Evolutionary conservation across 2,113 vertebrate species (phyloP).

Genomic region (Engraulis encrasicolus): DNA sequence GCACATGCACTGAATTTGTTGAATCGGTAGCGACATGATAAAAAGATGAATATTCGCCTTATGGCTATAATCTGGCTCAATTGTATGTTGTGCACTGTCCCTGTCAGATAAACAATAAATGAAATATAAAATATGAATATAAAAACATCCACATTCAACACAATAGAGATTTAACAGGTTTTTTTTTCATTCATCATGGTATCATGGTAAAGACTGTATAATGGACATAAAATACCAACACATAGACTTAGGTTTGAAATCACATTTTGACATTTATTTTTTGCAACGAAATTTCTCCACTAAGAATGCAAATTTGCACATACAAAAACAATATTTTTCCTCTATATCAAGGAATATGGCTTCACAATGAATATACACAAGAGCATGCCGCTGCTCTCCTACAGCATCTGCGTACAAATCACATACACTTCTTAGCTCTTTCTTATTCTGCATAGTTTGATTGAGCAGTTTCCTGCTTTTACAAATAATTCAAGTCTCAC

Average conservation of each 20-base stretch:
- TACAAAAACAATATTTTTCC: slow-evolving; percentile 35
- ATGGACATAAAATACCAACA: not conserved
- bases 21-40: not conserved
- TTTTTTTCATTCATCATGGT: too few relatives aligned
- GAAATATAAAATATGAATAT: too few relatives aligned
- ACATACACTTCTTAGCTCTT: slow-evolving; percentile 16
- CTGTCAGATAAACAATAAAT: too few relatives aligned
- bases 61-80: too few relatives aligned
- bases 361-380: slow-evolving; percentile 55
- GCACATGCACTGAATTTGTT: not conserved
- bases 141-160: too few relatives aligned
- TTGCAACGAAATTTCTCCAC: not conserved
- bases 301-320: slow-evolving; percentile 2
- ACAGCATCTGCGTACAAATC: slow-evolving; percentile 35
- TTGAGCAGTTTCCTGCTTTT: slow-evolving; percentile 39
- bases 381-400: slow-evolving; percentile 28
- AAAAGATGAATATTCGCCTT: too few relatives aligned
- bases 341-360: slow-evolving; percentile 69
- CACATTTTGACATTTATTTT: slow-evolving; percentile 1
- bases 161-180: too few relatives aligned
- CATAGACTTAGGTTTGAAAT: not conserved
- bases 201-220: too few relatives aligned
- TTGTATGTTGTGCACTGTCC: too few relatives aligned
- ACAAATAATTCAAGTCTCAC: slow-evolving; percentile 50
- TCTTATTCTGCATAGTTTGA: slow-evolving; percentile 34